These are phyloP conservation scores for Galagoides demidoff DNA, from an alignment of 2,797 vertebrate species.

Conservation along the genomic window DNA sequence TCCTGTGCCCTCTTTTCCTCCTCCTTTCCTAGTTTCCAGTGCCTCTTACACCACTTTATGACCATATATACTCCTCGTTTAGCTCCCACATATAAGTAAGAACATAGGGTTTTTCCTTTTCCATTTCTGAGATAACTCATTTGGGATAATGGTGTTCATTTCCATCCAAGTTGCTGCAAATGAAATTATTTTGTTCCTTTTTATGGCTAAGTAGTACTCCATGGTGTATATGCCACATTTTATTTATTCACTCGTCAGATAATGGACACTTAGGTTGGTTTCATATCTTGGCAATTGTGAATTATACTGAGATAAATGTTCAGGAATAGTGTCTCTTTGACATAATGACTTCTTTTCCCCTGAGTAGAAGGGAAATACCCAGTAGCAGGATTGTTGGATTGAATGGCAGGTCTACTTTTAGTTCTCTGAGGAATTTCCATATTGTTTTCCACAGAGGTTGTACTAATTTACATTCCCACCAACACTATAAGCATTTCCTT, in stretches of 20 bases:
- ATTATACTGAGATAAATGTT: background rate
- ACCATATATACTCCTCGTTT: background rate
- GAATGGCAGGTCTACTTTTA: background rate
- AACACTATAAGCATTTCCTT: background rate
- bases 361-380: background rate
- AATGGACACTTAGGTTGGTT: background rate
- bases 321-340: background rate
- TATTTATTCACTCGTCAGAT: background rate
- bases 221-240: background rate
- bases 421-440: background rate
- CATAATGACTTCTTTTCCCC: background rate
- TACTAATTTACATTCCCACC: background rate
- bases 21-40: background rate
- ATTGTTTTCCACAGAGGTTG: background rate
- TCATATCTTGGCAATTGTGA: background rate
- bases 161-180: background rate
- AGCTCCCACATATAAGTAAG: background rate
- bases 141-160: background rate
- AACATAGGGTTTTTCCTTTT: background rate
- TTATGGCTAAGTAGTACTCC: background rate
- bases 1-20: background rate
- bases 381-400: background rate
- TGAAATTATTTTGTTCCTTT: background rate
- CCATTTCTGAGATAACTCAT: background rate
- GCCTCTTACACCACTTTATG: background rate